Evolutionary conservation across 2,113 vertebrate species (phyloP), one percentile per base, ranked within the genome.

Genomic region (Poicephalus gulielmi): DNA sequence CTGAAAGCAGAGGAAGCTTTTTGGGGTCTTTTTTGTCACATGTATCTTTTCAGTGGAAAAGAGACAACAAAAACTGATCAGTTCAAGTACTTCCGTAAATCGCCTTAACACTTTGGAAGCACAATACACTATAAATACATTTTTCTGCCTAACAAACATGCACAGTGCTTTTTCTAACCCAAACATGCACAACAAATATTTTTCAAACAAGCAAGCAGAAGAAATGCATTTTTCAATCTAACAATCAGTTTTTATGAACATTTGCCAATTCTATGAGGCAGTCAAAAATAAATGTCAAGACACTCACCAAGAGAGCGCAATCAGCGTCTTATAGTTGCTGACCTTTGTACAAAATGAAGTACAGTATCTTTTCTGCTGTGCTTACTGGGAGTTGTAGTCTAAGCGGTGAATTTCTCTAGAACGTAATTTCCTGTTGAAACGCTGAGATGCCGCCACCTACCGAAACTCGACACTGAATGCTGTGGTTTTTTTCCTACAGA

Each of bases 381-480:
- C 71, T 73, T 60, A 8, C 24, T 96, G 97, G 98, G 97, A 97
- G 53, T 77, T 95, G 97, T 96, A 97, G 97, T 98, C 53, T 43
- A 47, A 24, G 3, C 23, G 3, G 5, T 2, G 19, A 59, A 2
- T 69, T 49, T 39, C 50, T 13, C 15, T 7, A 3, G 0, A 59
- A 46, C 1, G 4, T 13, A 57, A 53, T 64, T 88, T 75, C 41
- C 28, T 57, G 84, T 79, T 62, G 39, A 44, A 60, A 64, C 55
- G 71, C 13, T 43, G 67, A 64, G 20, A 67, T 92, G 47, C 94
- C 96, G 97, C 97, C 98, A 94, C 82, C 98, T 98, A 96, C 96
- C 85, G 98, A 95, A 52, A 7, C 6, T 74, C 22, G 7, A 15
- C 4, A 10, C 39, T 66, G 11, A 10, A 5, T 39, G 44, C 22